Conservation (phyloP, 2,888 invertebrate genomes). For the Ctena decussata region DNA sequence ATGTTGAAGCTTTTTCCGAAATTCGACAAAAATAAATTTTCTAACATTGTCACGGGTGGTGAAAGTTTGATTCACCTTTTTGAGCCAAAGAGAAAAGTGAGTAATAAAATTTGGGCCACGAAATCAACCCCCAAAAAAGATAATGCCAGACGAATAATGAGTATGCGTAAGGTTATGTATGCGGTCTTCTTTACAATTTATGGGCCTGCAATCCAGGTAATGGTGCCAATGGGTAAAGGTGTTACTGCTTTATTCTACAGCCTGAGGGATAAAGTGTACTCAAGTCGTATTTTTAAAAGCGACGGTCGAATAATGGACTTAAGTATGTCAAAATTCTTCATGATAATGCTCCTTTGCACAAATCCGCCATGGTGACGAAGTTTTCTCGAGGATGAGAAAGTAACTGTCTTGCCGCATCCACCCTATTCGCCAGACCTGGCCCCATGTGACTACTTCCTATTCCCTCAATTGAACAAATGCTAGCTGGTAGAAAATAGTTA, state of each 20-base stretch:
- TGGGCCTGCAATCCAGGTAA: no score
- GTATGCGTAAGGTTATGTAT: no score
- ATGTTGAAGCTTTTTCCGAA: not conserved
- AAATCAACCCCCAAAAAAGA: no score
- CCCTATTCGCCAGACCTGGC: not conserved
- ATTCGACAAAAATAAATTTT: not conserved
- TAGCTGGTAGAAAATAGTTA: not conserved
- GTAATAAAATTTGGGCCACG: not conserved
- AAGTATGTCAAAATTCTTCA: not conserved
- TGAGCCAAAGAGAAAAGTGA: not conserved
- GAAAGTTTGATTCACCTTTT: conserved; percentile 4
- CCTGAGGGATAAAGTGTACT: no score
- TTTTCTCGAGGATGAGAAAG: not conserved
- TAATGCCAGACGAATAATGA: no score
- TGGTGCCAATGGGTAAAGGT: no score
- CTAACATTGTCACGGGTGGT: conserved; percentile 1
- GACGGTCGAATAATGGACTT: not conserved
- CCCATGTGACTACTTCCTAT: not conserved
- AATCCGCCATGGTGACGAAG: not conserved
- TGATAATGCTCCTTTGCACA: not conserved
- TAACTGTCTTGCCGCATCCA: not conserved
- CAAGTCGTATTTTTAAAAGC: not conserved
- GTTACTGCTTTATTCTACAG: no score
- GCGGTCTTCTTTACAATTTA: no score
- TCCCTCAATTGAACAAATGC: not conserved